These are phyloP conservation scores for Pelvicachromis taeniatus DNA, from an alignment of 2,113 vertebrate species.

Conservation along the genomic window DNA sequence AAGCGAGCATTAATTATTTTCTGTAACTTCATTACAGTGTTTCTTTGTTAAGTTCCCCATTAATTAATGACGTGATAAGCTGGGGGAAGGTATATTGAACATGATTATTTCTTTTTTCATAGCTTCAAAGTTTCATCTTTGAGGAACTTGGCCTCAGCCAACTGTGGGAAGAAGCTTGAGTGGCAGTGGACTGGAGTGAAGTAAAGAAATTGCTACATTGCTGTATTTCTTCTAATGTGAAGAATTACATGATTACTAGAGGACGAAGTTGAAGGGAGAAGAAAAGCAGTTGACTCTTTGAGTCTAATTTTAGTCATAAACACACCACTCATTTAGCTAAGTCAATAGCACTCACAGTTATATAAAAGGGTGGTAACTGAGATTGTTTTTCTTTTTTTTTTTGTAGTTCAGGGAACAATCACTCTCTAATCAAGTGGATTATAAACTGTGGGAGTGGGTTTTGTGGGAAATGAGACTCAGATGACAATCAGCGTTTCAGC, in stretches of 20 bases:
- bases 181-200: neutral
- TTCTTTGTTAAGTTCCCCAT: conserved; percentile 2
- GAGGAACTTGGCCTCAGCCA: neutral
- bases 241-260: neutral
- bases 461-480: neutral
- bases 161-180: neutral
- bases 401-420: conserved; percentile 24
- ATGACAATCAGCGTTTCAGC: conserved; percentile 6
- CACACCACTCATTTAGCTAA: neutral
- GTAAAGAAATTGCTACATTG: neutral
- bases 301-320: neutral
- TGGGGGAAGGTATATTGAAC: neutral
- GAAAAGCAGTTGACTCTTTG: neutral
- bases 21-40: neutral
- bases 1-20: conserved; percentile 9
- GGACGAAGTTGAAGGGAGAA: neutral
- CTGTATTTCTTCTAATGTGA: neutral
- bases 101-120: neutral
- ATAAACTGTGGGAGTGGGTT: conserved; percentile 23
- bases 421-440: conserved; percentile 27
- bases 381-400: conserved; percentile 31
- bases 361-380: neutral
- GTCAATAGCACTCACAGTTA: neutral
- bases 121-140: neutral
- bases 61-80: conserved; percentile 8